phyloP scores from a whole-genome alignment of 2,888 invertebrate genomes.

The Thyatira batis region DNA sequence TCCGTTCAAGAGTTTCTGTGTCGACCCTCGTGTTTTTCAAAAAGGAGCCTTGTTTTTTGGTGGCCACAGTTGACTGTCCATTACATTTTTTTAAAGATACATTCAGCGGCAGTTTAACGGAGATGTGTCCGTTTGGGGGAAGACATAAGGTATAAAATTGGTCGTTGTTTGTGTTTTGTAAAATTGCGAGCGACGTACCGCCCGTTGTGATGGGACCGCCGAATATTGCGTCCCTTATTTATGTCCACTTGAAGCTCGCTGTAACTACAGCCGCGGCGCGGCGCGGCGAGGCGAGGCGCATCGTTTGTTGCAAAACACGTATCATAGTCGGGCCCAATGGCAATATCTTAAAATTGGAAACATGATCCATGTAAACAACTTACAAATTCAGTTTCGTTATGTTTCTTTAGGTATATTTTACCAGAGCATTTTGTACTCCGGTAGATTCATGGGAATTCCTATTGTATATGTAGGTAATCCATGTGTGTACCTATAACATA shows the following conservation, averaged over 20 bases:
- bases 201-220: conserved; percentile 72
- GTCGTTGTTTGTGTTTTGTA: conserved; percentile 38
- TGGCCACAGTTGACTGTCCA: conserved; percentile 54
- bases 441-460: too few relatives aligned
- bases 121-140: conserved; percentile 24
- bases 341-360: conserved; percentile 51
- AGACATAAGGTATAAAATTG: conserved; percentile 33
- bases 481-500: too few relatives aligned
- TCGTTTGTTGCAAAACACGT: conserved; percentile 62
- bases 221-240: conserved; percentile 80
- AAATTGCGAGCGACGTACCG: conserved; percentile 58
- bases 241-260: conserved; percentile 79
- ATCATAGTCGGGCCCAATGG: conserved; percentile 38
- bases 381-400: not conserved
- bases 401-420: too few relatives aligned
- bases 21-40: conserved; percentile 38
- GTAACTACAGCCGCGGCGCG: conserved; percentile 63
- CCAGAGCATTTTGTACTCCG: too few relatives aligned
- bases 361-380: not conserved
- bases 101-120: conserved; percentile 16
- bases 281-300: conserved; percentile 24
- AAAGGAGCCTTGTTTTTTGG: conserved; percentile 48
- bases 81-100: conserved; percentile 50
- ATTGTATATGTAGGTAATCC: too few relatives aligned
- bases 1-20: conserved; percentile 50